phyloP scores from a whole-genome alignment of 2,113 vertebrate genomes.

The Apus apus region DNA sequence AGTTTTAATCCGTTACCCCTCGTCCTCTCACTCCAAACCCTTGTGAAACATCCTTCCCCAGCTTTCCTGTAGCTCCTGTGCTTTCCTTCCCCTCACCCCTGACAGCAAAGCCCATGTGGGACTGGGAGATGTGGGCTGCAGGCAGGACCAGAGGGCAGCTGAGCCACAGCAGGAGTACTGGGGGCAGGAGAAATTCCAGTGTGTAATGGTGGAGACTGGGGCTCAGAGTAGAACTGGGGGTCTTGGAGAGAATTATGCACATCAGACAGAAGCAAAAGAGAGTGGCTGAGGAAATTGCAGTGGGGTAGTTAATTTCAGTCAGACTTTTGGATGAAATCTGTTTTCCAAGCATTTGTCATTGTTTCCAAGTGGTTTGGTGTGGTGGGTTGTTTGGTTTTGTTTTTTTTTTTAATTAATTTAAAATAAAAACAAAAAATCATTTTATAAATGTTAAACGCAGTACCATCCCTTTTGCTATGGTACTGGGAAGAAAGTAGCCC shows the following conservation, averaged over 20 bases:
- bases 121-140: too few species aligned
- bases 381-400: too few species aligned
- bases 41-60: too few species aligned
- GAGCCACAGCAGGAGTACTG: not conserved
- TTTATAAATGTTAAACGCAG: not conserved
- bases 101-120: not conserved
- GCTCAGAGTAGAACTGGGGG: not conserved
- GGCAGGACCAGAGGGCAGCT: not conserved
- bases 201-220: not conserved
- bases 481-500: not conserved
- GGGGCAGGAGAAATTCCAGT: not conserved
- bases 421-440: not conserved
- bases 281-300: not conserved
- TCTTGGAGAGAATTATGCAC: not conserved
- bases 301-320: not conserved
- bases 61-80: too few species aligned
- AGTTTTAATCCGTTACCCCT: too few species aligned
- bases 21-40: too few species aligned
- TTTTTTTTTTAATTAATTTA: too few species aligned
- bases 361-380: not conserved
- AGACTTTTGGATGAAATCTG: not conserved
- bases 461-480: not conserved
- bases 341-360: not conserved
- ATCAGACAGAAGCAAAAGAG: not conserved
- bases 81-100: too few species aligned